Evolutionary conservation across 2,113 vertebrate species (phyloP), one percentile per base, ranked within the genome.

Genomic region (Penelope pileata): DNA sequence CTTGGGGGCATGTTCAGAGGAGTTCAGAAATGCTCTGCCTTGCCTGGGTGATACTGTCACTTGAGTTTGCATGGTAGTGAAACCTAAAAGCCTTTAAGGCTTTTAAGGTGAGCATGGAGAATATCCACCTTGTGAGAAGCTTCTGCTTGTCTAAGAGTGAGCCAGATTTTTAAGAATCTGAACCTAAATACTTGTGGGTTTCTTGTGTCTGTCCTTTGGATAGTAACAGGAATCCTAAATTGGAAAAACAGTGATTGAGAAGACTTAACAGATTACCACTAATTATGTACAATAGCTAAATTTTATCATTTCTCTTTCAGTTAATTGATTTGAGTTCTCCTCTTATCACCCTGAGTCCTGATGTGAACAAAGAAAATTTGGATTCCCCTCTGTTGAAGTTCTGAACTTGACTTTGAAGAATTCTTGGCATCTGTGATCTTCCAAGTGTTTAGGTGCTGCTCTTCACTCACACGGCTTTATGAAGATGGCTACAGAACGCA

Each of bases 301-400:
- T 23, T 29, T 34, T 48, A n/a, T 9, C 38, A 36, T 10, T 78
- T 90, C 36, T 83, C 86, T 96, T 95, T 42, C 94, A 98, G 98
- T 96, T 98, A 45, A 98, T 98, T 78, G 98, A 98, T 92, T 73
- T 98, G 91, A 96, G 96, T 75, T 98, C 97, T 1, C 98, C 98
- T 12, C 98, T 98, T 42, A 98, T 98, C 76, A 96, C 90, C 58
- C 96, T 98, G 96, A 98, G 98, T 62, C 98, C 98, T 6, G 95
- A 96, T 45, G 75, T 86, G 13, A 95, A 98, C 95, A 98, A 98
- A 75, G 98, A 98, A 70, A 98, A 98, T 14, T 5, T 97, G 74
- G 97, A 97, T 73, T 98, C 97, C 1, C 98, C 97, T 5, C 96
- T 98, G 9, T 91, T 98, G 91, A 98, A 93, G 90, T 98, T 98